These are phyloP conservation scores for Triplophysa bombifrons DNA, from an alignment of 2,797 vertebrate genomes.

Conservation along the genomic window DNA sequence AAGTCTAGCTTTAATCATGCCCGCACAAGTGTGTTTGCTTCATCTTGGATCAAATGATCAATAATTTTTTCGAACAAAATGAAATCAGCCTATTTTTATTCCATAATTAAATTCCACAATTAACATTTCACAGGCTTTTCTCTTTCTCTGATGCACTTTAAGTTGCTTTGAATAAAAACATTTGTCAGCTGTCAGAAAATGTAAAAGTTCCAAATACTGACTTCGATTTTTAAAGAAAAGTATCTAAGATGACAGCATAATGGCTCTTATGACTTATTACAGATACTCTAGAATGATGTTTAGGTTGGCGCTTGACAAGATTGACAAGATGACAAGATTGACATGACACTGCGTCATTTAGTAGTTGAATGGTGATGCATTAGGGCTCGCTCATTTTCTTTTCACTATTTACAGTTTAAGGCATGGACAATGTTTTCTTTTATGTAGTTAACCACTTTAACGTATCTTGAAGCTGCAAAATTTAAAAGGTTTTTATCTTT, in stretches of 20 bases:
- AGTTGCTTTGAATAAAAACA: no score
- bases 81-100: no score
- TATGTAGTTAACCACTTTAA: neutral
- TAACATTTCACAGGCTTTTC: no score
- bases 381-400: neutral
- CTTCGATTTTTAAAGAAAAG: neutral
- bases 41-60: no score
- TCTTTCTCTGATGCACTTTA: no score
- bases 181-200: no score
- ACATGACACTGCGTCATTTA: neutral
- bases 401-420: neutral
- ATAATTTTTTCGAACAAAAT: no score
- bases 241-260: neutral
- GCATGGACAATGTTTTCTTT: neutral
- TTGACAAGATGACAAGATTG: neutral
- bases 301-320: neutral
- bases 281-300: neutral
- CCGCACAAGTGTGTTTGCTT: no score
- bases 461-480: neutral
- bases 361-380: neutral
- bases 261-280: neutral
- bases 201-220: no score
- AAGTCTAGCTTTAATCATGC: no score
- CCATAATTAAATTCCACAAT: no score
- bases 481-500: neutral